Base-by-base conservation (phyloP, 2,888 invertebrate genomes). In the Coelopa pilipes region DNA sequence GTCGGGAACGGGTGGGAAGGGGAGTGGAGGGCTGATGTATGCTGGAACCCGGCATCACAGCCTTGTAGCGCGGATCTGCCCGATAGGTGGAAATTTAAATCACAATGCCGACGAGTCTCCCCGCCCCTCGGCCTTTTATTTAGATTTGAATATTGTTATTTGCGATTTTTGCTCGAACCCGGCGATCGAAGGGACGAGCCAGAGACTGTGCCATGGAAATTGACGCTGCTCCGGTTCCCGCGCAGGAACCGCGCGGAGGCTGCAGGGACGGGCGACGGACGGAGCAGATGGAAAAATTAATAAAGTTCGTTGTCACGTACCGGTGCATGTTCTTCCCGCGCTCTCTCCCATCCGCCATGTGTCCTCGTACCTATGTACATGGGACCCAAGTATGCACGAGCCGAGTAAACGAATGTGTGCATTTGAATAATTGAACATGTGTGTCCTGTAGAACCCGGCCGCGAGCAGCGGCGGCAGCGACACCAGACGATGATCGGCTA, bases 31-130 rank as follows among this genome's bases (percentile, higher is more conserved):
- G 2, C 4, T 34, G 34, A 7, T 7, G 7, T 69, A 57, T 69
- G 17, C 69, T 7, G 19, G 17, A 34, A 24, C 24, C 9, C 19
- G 17, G 12, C 24, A 13, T 66, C 9, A 24, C 1, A 13, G 49
- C 24, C 15, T 34, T 46, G 19, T 55, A 45, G 57, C 34, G 34
- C 55, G 34, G 59, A 55, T 57, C 57, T 24, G 69, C 57, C 7
- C 34, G 34, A 34, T 34, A 2, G 34, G 19, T 74, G 72, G 15
- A 59, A 73, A 76, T 74, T 76, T 74, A 55, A 73, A 76, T 76
- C 72, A 76, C 77, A 76, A 77, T 72, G 74, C 12, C 34, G 34
- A 7, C 34, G 34, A 34, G 34, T 7, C 34, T 34, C 34, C 34
- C 34, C 34, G 2, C 34, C 34, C 34, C 34, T 34, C 34, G 34